phyloP scores from a whole-genome alignment of 2,797 vertebrate genomes.

The Peromyscus melanophrys region DNA sequence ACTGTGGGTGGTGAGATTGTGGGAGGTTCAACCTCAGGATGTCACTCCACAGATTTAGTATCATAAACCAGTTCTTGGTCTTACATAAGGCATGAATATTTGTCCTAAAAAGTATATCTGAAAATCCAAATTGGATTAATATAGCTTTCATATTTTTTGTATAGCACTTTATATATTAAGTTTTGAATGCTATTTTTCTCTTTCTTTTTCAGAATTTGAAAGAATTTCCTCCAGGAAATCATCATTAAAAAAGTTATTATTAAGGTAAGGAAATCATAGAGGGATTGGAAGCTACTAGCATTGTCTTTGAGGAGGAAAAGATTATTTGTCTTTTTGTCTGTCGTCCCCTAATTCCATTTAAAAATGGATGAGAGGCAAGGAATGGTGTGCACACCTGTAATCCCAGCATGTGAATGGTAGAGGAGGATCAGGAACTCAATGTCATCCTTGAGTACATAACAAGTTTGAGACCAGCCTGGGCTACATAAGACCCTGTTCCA shows the following conservation, averaged over 20 bases:
- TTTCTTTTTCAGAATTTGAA: neutral
- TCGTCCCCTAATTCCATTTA: neutral
- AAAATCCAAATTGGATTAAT: constrained; percentile 42
- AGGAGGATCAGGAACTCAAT: neutral
- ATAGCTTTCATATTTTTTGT: constrained; percentile 25
- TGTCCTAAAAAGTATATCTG: constrained; percentile 64
- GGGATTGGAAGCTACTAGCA: neutral
- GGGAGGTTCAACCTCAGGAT: constrained; percentile 58
- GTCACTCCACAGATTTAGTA: constrained; percentile 56
- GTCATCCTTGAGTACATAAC: neutral
- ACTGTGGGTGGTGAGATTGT: constrained; percentile 57
- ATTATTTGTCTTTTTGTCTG: neutral
- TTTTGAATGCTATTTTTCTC: neutral
- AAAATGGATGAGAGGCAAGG: neutral
- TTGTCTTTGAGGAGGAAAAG: constrained; percentile 4
- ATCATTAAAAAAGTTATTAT: neutral
- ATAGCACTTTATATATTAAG: constrained; percentile 47
- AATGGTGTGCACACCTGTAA: neutral
- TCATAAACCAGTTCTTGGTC: constrained; percentile 50
- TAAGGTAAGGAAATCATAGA: neutral
- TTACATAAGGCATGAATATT: constrained; percentile 65
- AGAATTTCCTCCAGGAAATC: constrained; percentile 29
- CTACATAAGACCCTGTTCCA: neutral
- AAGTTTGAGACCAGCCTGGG: neutral
- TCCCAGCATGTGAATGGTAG: neutral